A percentile compares a stretch with the other conserved stretches of the same genome.
Evolutionary conservation across 2,888 invertebrate genomes (phyloP).

Genomic region (Tenthredo scrophulariae): DNA sequence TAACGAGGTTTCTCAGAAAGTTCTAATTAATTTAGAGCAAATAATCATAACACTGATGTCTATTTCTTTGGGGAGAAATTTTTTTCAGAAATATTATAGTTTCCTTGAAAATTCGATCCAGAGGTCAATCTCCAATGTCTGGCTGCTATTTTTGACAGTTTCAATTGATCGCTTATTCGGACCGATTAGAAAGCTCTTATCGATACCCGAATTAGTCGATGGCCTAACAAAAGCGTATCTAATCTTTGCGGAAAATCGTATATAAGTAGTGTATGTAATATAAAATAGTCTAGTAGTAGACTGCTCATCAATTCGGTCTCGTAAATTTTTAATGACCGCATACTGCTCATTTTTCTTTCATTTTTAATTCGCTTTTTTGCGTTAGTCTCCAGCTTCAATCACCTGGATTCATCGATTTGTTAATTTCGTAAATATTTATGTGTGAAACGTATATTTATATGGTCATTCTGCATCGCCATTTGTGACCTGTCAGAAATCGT

Average conservation of each 20-base stretch:
- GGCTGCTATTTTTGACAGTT: neutral
- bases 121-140: neutral
- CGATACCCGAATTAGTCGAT: neutral
- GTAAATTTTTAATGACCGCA: neutral
- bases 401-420: too few species aligned
- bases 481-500: neutral
- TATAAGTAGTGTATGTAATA: neutral
- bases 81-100: neutral
- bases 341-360: too few species aligned
- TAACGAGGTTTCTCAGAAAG: neutral
- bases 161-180: neutral
- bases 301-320: neutral
- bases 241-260: neutral
- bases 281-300: neutral
- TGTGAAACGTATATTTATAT: too few species aligned
- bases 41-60: neutral
- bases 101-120: neutral
- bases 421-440: too few species aligned
- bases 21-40: neutral
- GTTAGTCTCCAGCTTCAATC: too few species aligned
- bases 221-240: neutral
- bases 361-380: too few species aligned
- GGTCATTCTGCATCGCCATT: neutral
- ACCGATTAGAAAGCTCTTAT: neutral
- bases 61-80: neutral